Evolutionary conservation across 2,888 invertebrate species (phyloP).

Genomic region (Arrhopalites spinosus): DNA sequence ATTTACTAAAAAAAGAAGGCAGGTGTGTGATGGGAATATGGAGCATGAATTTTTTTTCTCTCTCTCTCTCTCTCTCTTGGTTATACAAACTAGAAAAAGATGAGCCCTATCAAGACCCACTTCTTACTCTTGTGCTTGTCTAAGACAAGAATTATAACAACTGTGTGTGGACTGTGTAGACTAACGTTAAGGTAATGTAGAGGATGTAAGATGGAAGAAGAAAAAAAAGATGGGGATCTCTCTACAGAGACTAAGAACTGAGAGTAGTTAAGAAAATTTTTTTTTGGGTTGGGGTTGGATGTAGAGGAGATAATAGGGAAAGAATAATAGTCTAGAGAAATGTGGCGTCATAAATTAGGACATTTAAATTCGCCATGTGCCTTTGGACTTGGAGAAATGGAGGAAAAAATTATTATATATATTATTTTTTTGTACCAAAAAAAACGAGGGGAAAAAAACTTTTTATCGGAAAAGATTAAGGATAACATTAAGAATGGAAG

Average conservation of each 20-base stretch:
- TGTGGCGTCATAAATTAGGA: conserved; percentile 36
- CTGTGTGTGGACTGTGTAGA: no score
- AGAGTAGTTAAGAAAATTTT: conserved; percentile 13
- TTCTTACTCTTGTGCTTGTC: no score
- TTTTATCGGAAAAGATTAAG: conserved; percentile 14
- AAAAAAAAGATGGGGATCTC: no score
- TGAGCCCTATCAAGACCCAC: no score
- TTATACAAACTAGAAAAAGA: no score
- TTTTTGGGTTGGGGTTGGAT: no score
- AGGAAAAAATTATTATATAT: not conserved
- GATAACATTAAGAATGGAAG: conserved; percentile 27
- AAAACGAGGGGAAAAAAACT: not conserved
- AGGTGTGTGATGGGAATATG: no score
- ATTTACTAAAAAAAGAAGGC: no score
- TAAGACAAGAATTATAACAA: not conserved
- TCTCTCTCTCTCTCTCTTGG: no score
- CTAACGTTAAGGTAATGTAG: no score
- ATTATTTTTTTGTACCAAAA: not conserved
- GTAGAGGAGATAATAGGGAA: conserved; percentile 6
- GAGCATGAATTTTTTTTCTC: no score
- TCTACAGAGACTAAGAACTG: not conserved
- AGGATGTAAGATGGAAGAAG: no score
- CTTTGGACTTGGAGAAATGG: conserved; percentile 12
- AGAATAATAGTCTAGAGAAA: conserved; percentile 28
- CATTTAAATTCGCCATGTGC: conserved; percentile 37